phyloP scores from a whole-genome alignment of 2,797 vertebrate species.

The Bovichtus diacanthus region DNA sequence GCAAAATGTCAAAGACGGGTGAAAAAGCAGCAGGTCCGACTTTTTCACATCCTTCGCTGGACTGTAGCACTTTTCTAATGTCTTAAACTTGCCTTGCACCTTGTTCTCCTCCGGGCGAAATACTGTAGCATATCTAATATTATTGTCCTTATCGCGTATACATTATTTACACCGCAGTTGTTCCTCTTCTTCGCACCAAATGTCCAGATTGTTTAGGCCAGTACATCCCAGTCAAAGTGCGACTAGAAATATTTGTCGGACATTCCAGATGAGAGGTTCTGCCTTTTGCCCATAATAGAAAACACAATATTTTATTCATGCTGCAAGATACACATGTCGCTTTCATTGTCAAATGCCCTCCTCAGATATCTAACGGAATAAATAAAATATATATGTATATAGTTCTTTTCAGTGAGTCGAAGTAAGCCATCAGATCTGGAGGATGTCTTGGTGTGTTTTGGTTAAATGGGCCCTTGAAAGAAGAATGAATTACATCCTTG shows the following conservation, averaged over 20 bases:
- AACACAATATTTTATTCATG: constrained; percentile 67
- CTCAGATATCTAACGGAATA: constrained; percentile 57
- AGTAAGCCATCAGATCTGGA: neutral
- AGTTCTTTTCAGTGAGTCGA: constrained; percentile 6
- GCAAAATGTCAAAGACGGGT: constrained; percentile 52
- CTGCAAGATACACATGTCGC: constrained; percentile 38
- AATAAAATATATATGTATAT: constrained; percentile 49
- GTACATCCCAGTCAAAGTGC: constrained; percentile 16
- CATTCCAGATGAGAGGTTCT: constrained; percentile 34
- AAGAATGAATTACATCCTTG: neutral
- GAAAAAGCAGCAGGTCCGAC: constrained; percentile 25
- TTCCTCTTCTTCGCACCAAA: neutral
- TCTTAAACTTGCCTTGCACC: constrained; percentile 13
- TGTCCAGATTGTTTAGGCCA: constrained; percentile 9
- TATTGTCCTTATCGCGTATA: neutral
- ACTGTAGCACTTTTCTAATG: constrained; percentile 28
- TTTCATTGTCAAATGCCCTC: constrained; percentile 34
- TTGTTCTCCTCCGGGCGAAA: neutral
- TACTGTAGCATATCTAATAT: neutral
- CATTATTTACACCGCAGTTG: neutral
- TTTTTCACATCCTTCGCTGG: constrained; percentile 12
- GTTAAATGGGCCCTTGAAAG: constrained; percentile 16
- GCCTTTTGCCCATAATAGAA: constrained; percentile 37
- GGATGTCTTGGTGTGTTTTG: constrained; percentile 1
- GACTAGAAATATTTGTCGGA: constrained; percentile 46